These are phyloP conservation scores for Sisor rabdophorus DNA, from an alignment of 2,113 vertebrate species.

Conservation along the genomic window DNA sequence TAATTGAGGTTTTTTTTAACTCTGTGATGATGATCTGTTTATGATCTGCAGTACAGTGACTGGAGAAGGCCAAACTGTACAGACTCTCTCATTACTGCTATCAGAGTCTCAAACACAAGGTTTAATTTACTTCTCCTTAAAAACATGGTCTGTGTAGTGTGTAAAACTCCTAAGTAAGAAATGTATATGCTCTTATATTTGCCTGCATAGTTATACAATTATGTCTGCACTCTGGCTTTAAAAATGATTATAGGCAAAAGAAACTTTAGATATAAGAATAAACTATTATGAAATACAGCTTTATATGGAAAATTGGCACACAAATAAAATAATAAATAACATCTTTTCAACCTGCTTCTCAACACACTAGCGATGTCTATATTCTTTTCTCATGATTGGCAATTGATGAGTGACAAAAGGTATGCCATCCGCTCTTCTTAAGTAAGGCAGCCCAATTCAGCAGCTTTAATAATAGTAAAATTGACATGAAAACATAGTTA, in stretches of 20 bases:
- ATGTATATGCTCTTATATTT: no score
- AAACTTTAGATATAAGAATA: no score
- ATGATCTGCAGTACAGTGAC: conserved; percentile 19
- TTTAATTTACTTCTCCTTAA: conserved; percentile 11
- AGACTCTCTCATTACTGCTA: conserved; percentile 24
- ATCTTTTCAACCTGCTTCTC: neutral
- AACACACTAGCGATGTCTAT: neutral
- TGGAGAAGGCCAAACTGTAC: conserved; percentile 8
- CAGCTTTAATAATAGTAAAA: neutral
- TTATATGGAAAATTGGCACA: neutral
- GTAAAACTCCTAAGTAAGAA: neutral
- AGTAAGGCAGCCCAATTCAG: neutral
- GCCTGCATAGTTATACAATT: neutral
- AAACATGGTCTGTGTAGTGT: neutral
- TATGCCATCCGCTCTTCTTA: neutral
- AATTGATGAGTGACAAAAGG: neutral
- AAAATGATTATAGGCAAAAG: neutral
- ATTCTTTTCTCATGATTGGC: neutral
- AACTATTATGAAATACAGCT: neutral
- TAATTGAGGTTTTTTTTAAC: conserved; percentile 39
- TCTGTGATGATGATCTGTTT: conserved; percentile 32
- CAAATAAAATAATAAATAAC: neutral
- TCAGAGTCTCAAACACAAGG: neutral
- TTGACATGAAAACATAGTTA: neutral
- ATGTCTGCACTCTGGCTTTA: neutral